Conservation (phyloP, 2,888 invertebrate genomes). For the Linnaemya vulpina region DNA sequence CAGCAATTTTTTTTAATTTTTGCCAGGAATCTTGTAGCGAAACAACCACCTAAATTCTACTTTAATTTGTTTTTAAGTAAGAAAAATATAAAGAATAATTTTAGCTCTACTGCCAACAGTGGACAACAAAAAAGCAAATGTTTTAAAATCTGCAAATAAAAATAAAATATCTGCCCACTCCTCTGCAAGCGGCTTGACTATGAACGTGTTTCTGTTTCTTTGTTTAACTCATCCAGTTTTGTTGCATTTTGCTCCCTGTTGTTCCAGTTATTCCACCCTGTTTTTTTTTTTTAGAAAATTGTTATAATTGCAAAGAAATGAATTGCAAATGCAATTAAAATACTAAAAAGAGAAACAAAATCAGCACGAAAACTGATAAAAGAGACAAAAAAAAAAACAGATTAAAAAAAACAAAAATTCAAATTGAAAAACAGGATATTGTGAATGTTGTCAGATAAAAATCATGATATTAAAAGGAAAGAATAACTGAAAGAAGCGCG, state of each 20-base stretch:
- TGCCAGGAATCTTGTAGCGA: no score
- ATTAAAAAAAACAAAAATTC: background rate
- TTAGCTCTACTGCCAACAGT: no score
- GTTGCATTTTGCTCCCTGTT: conserved; percentile 18
- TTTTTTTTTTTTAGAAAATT: conserved; percentile 74
- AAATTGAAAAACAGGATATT: conserved; percentile 68
- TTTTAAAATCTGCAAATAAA: background rate
- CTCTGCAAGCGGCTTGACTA: background rate
- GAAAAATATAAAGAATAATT: no score
- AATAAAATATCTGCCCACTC: background rate
- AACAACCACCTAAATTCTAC: no score
- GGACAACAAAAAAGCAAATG: background rate
- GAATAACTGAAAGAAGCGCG: background rate
- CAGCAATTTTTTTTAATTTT: no score
- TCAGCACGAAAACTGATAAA: no score
- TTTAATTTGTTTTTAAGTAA: no score
- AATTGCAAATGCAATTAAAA: conserved; percentile 81
- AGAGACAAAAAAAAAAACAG: background rate
- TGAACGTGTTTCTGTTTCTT: background rate
- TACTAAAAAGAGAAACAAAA: conserved; percentile 48
- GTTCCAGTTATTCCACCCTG: conserved; percentile 73
- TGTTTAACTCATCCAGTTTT: background rate
- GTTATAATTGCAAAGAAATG: conserved; percentile 80
- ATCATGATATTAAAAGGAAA: conserved; percentile 15
- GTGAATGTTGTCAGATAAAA: conserved; percentile 29